Percentiles rank a stretch among this genome's conserved stretches.
Conservation (phyloP, 2,797 vertebrate genomes). For the Pipistrellus kuhlii region DNA sequence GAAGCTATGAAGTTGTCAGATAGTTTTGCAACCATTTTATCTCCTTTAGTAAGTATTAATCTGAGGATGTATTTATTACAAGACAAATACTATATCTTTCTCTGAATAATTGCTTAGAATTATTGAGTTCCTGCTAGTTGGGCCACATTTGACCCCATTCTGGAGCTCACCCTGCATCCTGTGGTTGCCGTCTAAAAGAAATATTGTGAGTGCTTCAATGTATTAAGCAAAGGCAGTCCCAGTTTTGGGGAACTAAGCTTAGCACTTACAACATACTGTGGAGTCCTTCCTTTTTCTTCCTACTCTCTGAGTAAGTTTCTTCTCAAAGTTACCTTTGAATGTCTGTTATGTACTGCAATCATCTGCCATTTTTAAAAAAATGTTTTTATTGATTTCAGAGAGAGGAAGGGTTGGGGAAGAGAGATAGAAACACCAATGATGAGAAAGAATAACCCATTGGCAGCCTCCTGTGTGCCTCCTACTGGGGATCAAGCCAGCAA, state of each 20-base stretch:
- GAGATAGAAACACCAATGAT: too few species aligned
- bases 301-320: background rate
- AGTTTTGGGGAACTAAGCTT: background rate
- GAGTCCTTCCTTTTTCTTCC: background rate
- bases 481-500: too few species aligned
- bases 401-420: too few species aligned
- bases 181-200: background rate
- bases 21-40: background rate
- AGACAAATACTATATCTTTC: background rate
- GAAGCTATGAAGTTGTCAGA: background rate
- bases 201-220: background rate
- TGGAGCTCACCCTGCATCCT: background rate
- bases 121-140: background rate
- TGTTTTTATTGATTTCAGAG: too few species aligned
- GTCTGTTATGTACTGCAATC: background rate
- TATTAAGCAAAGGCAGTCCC: background rate
- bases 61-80: background rate
- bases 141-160: background rate
- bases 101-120: background rate
- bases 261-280: background rate
- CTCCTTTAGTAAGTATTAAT: background rate
- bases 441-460: too few species aligned
- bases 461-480: too few species aligned
- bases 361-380: too few species aligned
- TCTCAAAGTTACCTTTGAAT: background rate